A percentile compares a stretch with the other conserved stretches of the same genome.
phyloP scores from a whole-genome alignment of 2,797 vertebrate species.

The Micromesistius poutassou region DNA sequence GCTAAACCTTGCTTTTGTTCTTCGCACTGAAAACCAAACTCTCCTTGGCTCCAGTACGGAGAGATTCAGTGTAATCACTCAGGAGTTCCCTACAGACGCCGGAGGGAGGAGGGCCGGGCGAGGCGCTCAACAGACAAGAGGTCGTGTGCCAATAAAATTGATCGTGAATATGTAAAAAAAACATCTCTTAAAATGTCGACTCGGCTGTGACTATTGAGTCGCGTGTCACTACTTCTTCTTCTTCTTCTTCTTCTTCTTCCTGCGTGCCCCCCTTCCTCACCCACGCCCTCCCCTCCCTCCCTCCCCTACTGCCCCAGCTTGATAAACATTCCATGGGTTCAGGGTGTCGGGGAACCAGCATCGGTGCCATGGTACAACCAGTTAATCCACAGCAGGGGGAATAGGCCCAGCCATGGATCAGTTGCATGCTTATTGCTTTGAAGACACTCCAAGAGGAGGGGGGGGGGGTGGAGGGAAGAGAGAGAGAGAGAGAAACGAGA shows the following conservation, averaged over 20 bases:
- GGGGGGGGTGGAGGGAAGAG: too few relatives aligned
- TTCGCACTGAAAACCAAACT: conserved; percentile 57
- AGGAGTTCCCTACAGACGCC: conserved; percentile 25
- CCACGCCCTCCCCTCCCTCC: conserved; percentile 51
- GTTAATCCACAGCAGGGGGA: conserved; percentile 66
- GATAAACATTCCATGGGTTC: conserved; percentile 43
- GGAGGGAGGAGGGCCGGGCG: conserved; percentile 8
- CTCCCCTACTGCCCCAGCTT: conserved; percentile 49
- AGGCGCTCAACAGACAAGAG: background rate
- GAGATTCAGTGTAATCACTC: conserved; percentile 74
- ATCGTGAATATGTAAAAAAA: conserved; percentile 53
- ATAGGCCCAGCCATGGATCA: conserved; percentile 81
- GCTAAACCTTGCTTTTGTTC: conserved; percentile 46
- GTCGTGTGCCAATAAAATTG: conserved; percentile 51
- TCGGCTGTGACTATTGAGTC: conserved; percentile 61
- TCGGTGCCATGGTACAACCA: conserved; percentile 78
- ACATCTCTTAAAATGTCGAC: conserved; percentile 52
- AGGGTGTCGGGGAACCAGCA: conserved; percentile 59
- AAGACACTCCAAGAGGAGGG: conserved; percentile 84
- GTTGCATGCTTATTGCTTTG: conserved; percentile 98
- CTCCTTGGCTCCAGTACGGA: conserved; percentile 70
- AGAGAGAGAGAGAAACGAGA: background rate
- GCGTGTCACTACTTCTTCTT: conserved; percentile 56
- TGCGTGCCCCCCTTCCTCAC: conserved; percentile 52
- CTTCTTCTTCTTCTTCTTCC: conserved; percentile 49